A percentile compares a stretch with the other conserved stretches of the same genome.
phyloP scores from a whole-genome alignment of 2,888 invertebrate species.

The Calameuta filiformis region DNA sequence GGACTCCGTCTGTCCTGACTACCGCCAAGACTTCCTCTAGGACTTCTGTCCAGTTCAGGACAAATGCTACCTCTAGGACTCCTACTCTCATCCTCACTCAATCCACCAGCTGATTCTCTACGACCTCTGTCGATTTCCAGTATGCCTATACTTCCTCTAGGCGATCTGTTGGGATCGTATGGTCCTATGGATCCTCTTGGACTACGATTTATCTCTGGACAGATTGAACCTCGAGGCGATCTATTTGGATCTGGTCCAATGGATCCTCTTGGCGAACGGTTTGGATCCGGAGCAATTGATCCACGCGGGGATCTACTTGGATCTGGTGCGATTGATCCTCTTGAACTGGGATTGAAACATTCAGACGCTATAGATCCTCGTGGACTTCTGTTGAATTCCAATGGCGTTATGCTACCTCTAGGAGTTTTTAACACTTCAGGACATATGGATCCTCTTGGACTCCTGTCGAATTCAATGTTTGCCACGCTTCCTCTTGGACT shows the following conservation, averaged over 20 bases:
- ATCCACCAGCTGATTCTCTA: conserved; percentile 22
- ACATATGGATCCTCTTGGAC: conserved; percentile 73
- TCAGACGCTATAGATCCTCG: conserved; percentile 70
- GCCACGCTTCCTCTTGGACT: conserved; percentile 71
- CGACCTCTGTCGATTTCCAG: conserved; percentile 63
- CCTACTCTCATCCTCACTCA: conserved; percentile 43
- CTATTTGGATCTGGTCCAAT: conserved; percentile 62
- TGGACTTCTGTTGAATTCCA: conserved; percentile 68
- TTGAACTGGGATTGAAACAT: conserved; percentile 66
- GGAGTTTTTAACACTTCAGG: conserved; percentile 73
- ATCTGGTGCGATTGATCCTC: conserved; percentile 68
- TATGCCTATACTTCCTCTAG: conserved; percentile 65
- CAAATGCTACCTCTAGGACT: conserved; percentile 73
- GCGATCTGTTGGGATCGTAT: conserved; percentile 53
- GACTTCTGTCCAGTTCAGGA: conserved; percentile 64
- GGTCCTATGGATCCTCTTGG: conserved; percentile 47
- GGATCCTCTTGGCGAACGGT: conserved; percentile 73
- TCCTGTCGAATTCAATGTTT: conserved; percentile 71
- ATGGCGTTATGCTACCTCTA: conserved; percentile 46
- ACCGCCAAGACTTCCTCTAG: conserved; percentile 63
- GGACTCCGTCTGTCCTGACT: conserved; percentile 71
- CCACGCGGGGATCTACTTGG: conserved; percentile 69
- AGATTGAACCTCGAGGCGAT: conserved; percentile 66
- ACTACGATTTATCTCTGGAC: conserved; percentile 66
- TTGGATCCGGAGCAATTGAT: conserved; percentile 68